Evolutionary conservation across 2,113 vertebrate genomes (phyloP), one percentile per base, ranked within the genome.

Genomic region (Onychostoma macrolepis): DNA sequence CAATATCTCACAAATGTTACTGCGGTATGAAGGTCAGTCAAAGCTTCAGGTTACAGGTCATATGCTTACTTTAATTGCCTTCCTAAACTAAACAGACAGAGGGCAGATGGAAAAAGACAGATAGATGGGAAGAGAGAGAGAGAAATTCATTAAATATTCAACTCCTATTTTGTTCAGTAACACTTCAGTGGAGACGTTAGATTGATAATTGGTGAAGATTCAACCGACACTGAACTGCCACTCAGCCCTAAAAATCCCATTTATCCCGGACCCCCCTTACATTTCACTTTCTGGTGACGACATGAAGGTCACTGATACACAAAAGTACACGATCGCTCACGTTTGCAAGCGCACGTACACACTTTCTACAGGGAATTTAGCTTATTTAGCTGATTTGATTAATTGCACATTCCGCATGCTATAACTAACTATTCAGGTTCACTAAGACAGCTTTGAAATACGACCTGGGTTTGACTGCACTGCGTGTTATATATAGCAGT

Each of bases 71-170:
- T 89, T 89, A 86, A 48, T 61, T 86, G 87, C 76, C 72, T 79
- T 72, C 75, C 86, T 48, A 76, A 76, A 80, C 56, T 56, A 50
- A 72, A 71, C 56, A 61, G 86, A 80, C 69, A 83, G 33, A 48
- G 75, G 85, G 33, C 63, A 65, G 36, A 67, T 28, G 24, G 9
- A 19, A 33, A 67, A 19, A 30, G 56, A 77, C 43, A 53, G 65
- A 77, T 53, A 58, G 67, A 43, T 36, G 33, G 43, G 79, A 19
- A 30, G 12, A 58, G 4, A 83, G 21, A 77, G 33, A 81, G 41
- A 56, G 63, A 79, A 21, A 65, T 36, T 36, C 77, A 90, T 89
- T 84, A 91, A 88, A 90, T 85, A 91, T 91, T 89, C 87, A 90
- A 45, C 79, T 58, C 41, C 89, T 85, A 86, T 91, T 87, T 90